Evolutionary conservation across 2,113 vertebrate species (phyloP).

Genomic region (Odocoileus hemionus): DNA sequence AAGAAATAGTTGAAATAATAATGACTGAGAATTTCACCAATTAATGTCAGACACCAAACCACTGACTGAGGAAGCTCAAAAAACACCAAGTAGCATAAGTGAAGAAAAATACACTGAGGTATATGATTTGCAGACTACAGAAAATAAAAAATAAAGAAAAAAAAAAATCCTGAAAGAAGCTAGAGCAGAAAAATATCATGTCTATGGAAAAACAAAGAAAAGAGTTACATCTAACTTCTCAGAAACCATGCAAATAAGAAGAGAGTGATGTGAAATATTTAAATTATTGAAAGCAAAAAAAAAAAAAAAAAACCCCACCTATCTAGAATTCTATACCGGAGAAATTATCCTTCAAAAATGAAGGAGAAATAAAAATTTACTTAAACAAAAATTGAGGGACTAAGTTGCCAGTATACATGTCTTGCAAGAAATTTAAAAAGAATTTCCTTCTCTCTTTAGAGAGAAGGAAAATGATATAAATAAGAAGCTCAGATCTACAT

Average conservation of each 20-base stretch:
- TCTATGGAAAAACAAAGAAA: background rate
- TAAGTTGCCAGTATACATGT: background rate
- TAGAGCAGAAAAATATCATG: background rate
- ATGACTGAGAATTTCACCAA: background rate
- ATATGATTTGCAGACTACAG: background rate
- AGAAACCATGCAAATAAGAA: background rate
- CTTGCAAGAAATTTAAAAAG: background rate
- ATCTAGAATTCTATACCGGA: background rate
- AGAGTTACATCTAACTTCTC: background rate
- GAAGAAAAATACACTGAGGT: background rate
- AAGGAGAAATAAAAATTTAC: background rate
- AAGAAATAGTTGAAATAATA: background rate
- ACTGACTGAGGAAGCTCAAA: background rate
- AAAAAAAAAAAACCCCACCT: fast-evolving
- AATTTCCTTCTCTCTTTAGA: background rate
- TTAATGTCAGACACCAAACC: background rate
- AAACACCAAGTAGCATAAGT: background rate
- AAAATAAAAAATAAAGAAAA: background rate
- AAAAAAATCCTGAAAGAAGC: background rate
- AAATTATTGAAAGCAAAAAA: background rate
- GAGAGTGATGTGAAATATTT: background rate
- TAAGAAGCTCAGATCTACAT: background rate
- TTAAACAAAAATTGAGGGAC: background rate
- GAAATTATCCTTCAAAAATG: background rate
- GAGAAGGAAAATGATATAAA: background rate